Base-by-base conservation (phyloP, 2,888 invertebrate species). In the Molorchus minor region DNA sequence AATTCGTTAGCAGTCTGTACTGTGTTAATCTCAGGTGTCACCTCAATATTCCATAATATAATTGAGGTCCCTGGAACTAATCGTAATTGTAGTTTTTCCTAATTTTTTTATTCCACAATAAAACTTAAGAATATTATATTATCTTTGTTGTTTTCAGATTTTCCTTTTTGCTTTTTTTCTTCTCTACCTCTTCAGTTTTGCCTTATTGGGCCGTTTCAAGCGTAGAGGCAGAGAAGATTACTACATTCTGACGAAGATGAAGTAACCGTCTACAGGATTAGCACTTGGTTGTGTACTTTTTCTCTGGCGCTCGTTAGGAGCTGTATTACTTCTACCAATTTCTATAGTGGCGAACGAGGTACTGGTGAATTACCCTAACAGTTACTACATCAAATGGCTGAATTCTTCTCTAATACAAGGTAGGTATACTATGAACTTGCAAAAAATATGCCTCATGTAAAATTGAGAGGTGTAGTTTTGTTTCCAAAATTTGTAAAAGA, bases 341-440 rank as follows among this genome's bases (percentile, higher is more conserved):
- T 98, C 98, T n/a, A 97, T 98, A 75, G 88, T 96, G 74, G 96
- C 97, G 81, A 98, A 98, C 81, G 99, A 99, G 85, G 92, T 99
- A 67, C 87, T 98, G 57, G 87, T 96, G 68, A 83, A 94, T 60
- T 98, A 98, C 81, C 97, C n/a, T 20, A 93, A 94, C 75, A 96
- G 95, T 80, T 98, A 96, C 82, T 98, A 98, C 81, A 93, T 98
- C 51, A 93, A 98, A 82, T 99, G 99, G 99, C 86, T 99, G 65
- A 99, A 98, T 82, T 94, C 94, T 80, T 98, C 98, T 56, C 88
- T 99, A 61, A 95, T 99, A 77, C 96, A 98, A 84, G 96, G 96
- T 92, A n/a, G n/a, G n/a, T n/a, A n/a, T n/a, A n/a, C n/a, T n/a
- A n/a, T n/a, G n/a, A n/a, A n/a, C n/a, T n/a, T n/a, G n/a, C n/a